These are phyloP conservation scores for Lagopus muta DNA, from an alignment of 2,113 vertebrate genomes.

Conservation along the genomic window DNA sequence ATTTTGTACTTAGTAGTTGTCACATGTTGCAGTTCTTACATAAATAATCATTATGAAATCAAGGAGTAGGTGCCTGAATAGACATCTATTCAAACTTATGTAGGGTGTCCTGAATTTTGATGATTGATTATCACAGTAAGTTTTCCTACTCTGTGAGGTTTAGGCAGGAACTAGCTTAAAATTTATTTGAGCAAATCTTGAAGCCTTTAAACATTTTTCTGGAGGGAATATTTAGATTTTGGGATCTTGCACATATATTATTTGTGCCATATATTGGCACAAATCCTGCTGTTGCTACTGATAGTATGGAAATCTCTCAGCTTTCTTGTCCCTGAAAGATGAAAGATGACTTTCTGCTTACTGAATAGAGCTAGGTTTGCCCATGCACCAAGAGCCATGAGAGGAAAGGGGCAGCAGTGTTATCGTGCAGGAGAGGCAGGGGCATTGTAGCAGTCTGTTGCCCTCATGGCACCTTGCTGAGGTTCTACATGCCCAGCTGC, in stretches of 20 bases:
- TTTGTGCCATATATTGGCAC: too few species aligned
- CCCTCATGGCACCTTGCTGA: background rate
- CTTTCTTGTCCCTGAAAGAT: background rate
- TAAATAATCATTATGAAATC: background rate
- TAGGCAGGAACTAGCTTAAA: background rate
- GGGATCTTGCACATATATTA: background rate
- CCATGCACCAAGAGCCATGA: background rate
- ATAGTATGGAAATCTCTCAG: accelerated
- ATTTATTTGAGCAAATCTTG: background rate
- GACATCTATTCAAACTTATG: background rate
- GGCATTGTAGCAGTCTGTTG: too few species aligned
- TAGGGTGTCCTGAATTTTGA: background rate
- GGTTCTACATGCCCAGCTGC: background rate
- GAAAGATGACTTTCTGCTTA: accelerated
- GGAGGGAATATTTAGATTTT: background rate
- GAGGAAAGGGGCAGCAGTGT: accelerated
- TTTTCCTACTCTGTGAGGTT: background rate
- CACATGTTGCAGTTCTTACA: background rate
- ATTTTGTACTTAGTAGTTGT: background rate
- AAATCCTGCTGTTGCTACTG: background rate
- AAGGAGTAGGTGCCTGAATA: background rate
- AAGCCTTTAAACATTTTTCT: background rate
- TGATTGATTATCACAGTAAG: background rate
- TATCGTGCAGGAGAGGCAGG: background rate
- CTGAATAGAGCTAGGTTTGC: background rate